A percentile compares a stretch with the other conserved stretches of the same genome.
These are phyloP conservation scores for Lepus oiostolus DNA, from an alignment of 2,797 vertebrate species.

Conservation along the genomic window DNA sequence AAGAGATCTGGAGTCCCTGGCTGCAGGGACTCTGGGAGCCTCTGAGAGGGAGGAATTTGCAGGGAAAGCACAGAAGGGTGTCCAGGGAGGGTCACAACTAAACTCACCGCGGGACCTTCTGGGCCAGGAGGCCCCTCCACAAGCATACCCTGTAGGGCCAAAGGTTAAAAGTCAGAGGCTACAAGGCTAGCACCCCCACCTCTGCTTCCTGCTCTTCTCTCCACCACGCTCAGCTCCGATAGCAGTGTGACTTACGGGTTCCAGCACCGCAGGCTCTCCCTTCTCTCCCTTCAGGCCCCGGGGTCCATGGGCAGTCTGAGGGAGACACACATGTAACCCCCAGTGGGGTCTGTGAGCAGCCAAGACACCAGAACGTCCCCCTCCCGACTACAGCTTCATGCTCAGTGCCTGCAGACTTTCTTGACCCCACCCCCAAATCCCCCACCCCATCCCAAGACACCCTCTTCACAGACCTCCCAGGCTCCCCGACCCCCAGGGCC, in stretches of 20 bases:
- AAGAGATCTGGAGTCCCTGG: not conserved
- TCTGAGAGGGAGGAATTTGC: not conserved
- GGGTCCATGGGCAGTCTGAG: conserved; percentile 90
- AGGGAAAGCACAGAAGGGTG: not conserved
- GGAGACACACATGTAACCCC: conserved; percentile 94
- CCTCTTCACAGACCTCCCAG: not conserved
- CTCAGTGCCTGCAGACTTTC: not conserved
- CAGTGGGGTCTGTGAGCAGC: conserved; percentile 86
- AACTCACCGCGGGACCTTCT: conserved; percentile 95
- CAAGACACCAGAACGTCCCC: conserved; percentile 78
- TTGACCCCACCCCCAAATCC: not conserved
- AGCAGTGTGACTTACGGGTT: conserved; percentile 92
- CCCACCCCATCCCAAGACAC: not conserved
- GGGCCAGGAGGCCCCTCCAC: conserved; percentile 95
- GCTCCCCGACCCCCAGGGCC: not conserved
- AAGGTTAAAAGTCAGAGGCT: conserved; percentile 37
- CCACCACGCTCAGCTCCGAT: not conserved
- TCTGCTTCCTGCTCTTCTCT: not conserved
- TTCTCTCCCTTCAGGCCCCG: conserved; percentile 95
- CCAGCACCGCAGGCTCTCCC: conserved; percentile 94
- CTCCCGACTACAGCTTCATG: not conserved
- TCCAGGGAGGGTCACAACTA: not conserved
- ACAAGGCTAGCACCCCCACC: not conserved
- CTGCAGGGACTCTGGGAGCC: not conserved
- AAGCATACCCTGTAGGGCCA: conserved; percentile 92